Base-by-base conservation (phyloP, 1,140 invertebrate species). In the Tetragnatha versicolor region DNA sequence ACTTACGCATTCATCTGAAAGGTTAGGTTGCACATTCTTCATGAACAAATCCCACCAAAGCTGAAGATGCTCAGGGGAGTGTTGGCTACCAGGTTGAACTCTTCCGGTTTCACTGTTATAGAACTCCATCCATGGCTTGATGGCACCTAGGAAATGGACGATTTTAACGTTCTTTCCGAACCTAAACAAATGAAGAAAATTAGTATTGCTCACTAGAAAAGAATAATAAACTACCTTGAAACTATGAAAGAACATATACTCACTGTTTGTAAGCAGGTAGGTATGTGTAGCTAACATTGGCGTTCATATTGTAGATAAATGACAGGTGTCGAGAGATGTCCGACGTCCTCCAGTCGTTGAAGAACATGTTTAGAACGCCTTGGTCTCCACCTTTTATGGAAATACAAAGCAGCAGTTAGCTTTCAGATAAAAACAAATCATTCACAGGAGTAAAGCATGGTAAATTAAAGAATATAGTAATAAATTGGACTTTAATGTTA, bases 301-400 rank as follows among this genome's bases (percentile, higher is more conserved):
- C 95, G 80, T 94, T 95, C 87, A 99, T 95, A 85, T 99, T 99
- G 87, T 98, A 99, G 60, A 97, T 91, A 85, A 99, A 99, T 7
- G 98, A 96, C 79, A 99, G 89, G 87, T 97, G 96, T 86, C 93
- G 94, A 47, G 88, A 90, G 79, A 96, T 97, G 85, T 98, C 96
- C 81, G 92, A 91, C 68, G 91, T 91, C 1, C 95, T 91, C 98
- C 98, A 98, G 83, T 95, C 91, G 51, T 89, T 91, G 87, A 98
- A 99, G 86, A 91, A 99, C 82, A 91, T 90, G 87, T 99, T 99
- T 37, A 99, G 86, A 10, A 99, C 87, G 20, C 97, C 97, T 87
- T 98, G 96, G 88, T 98, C 94, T 49, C 94, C 94, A 81, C 79
- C 79, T 81, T 17, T 12, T 29, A 61, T 14, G 12, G 31, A 12